Percentiles rank a stretch among this genome's conserved stretches.
These are phyloP conservation scores for Parnassius smintheus DNA, from an alignment of 2,888 invertebrate genomes.

Conservation along the genomic window DNA sequence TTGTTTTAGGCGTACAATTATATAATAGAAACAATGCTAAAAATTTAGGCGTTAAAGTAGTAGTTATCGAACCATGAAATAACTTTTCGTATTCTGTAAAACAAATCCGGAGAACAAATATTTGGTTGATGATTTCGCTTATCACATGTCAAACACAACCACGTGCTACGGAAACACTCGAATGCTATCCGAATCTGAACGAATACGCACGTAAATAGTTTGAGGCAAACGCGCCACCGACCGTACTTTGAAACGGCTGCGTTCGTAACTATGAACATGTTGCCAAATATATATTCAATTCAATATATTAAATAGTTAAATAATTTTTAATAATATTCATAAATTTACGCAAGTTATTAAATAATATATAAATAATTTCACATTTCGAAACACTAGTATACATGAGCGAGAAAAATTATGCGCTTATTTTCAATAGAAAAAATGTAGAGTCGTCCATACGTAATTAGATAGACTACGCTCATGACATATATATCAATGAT, in stretches of 20 bases:
- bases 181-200: conserved; percentile 48
- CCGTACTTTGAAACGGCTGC: conserved; percentile 46
- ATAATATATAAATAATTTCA: too few species aligned
- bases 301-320: too few species aligned
- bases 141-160: conserved; percentile 58
- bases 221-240: conserved; percentile 43
- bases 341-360: too few species aligned
- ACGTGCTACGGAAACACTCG: conserved; percentile 67
- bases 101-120: conserved; percentile 26
- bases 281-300: conserved; percentile 29
- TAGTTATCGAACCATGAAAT: background rate
- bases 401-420: too few species aligned
- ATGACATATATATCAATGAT: conserved; percentile 33
- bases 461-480: conserved; percentile 12
- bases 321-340: too few species aligned
- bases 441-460: conserved; percentile 15
- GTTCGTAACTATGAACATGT: conserved; percentile 27
- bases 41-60: conserved; percentile 6
- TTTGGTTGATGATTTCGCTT: conserved; percentile 30
- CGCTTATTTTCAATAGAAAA: background rate
- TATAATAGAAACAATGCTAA: background rate
- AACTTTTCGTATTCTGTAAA: conserved; percentile 14
- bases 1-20: too few species aligned
- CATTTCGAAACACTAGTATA: too few species aligned
- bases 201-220: conserved; percentile 67